A percentile compares a stretch with the other conserved stretches of the same genome.
Conservation (phyloP, 2,888 invertebrate genomes). For the Rotaria magnacalcarata region DNA sequence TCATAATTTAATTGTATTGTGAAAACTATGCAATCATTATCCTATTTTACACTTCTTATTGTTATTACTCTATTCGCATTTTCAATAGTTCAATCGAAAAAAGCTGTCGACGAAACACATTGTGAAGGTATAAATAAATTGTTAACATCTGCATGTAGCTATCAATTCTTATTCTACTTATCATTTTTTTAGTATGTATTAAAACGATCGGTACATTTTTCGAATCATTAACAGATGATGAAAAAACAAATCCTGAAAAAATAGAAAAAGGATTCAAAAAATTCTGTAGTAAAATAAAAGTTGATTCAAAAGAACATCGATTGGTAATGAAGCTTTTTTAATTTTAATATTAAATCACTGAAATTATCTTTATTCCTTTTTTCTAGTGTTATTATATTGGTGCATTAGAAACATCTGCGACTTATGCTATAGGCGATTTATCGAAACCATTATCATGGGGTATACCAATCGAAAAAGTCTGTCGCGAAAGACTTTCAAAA, state of each 20-base stretch:
- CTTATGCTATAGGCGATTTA: slow-evolving; percentile 86
- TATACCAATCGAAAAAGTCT: slow-evolving; percentile 88
- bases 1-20: neutral
- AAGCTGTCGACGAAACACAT: neutral
- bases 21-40: neutral
- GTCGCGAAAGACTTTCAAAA: slow-evolving; percentile 76
- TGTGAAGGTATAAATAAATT: neutral
- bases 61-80: neutral
- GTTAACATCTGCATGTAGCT: too few species aligned
- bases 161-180: too few species aligned
- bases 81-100: neutral
- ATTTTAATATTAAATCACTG: too few species aligned
- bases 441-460: slow-evolving; percentile 82
- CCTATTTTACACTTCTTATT: neutral
- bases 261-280: slow-evolving; percentile 78
- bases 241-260: slow-evolving; percentile 52
- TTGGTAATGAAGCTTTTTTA: slow-evolving; percentile 66
- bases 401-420: slow-evolving; percentile 92
- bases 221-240: neutral
- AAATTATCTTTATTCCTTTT: slow-evolving; percentile 54
- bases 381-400: slow-evolving; percentile 90
- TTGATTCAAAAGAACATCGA: slow-evolving; percentile 75
- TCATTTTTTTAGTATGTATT: neutral
- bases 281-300: slow-evolving; percentile 76
- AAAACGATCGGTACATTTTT: neutral